These are phyloP conservation scores for Crotalus viridis DNA, from an alignment of 2,113 vertebrate genomes.

Conservation along the genomic window DNA sequence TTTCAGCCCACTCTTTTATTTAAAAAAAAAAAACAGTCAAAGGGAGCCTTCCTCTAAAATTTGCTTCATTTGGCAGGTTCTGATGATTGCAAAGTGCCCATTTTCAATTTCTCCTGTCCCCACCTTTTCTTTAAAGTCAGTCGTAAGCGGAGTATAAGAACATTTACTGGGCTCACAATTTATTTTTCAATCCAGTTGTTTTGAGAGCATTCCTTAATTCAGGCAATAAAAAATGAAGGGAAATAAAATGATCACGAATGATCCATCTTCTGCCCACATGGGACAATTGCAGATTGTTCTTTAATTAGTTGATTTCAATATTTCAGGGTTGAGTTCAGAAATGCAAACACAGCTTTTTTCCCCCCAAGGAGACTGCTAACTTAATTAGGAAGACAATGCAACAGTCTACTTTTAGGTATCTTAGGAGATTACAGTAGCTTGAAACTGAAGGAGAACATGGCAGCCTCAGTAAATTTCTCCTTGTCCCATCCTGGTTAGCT, in stretches of 20 bases:
- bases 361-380: conserved; percentile 58
- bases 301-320: conserved; percentile 77
- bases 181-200: conserved; percentile 73
- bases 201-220: conserved; percentile 72
- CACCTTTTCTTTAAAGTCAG: background rate
- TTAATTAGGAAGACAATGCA: conserved; percentile 73
- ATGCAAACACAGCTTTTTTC: conserved; percentile 68
- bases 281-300: conserved; percentile 69
- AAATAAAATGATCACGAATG: conserved; percentile 48
- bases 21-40: conserved; percentile 8
- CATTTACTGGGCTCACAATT: conserved; percentile 72
- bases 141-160: conserved; percentile 66
- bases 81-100: background rate
- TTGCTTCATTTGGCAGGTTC: conserved; percentile 5
- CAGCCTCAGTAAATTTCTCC: conserved; percentile 17
- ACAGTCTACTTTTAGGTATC: conserved; percentile 62
- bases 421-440: conserved; percentile 63
- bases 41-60: background rate
- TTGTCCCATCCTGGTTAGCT: background rate
- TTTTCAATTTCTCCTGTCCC: background rate
- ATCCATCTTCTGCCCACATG: conserved; percentile 70
- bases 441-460: conserved; percentile 31
- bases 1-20: background rate
- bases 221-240: conserved; percentile 64
- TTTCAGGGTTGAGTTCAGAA: conserved; percentile 72